A percentile compares a stretch with the other conserved stretches of the same genome.
Conservation (phyloP, 2,113 vertebrate species). For the Colinus virginianus region DNA sequence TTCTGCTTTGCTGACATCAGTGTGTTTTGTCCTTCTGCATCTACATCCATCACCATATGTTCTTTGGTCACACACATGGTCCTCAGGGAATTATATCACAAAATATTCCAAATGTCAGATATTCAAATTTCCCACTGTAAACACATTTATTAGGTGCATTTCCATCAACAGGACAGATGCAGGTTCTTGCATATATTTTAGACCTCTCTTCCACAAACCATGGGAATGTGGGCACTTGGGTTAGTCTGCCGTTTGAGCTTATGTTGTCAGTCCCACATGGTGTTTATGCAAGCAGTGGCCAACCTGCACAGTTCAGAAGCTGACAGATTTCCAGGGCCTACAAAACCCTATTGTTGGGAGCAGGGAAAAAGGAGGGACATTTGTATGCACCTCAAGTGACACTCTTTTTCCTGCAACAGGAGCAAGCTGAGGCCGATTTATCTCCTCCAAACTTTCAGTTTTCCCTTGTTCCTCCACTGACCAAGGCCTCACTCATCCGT, state of each 20-base stretch:
- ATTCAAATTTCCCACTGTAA: not conserved
- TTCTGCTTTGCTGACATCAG: conserved; percentile 24
- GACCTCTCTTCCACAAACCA: not conserved
- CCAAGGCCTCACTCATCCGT: not conserved
- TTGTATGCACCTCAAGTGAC: not conserved
- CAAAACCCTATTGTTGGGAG: not conserved
- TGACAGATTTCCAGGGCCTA: not conserved
- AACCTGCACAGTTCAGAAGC: not conserved
- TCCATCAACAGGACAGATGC: not conserved
- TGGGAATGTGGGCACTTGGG: not conserved
- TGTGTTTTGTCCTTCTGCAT: conserved; percentile 36
- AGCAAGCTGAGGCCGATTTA: not conserved
- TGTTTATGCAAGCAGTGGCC: not conserved
- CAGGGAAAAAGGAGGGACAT: not conserved
- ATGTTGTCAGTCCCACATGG: not conserved
- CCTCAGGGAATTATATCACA: not conserved
- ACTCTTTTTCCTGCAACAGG: not conserved
- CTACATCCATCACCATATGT: conserved; percentile 14
- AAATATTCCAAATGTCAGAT: not conserved
- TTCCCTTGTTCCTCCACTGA: not conserved
- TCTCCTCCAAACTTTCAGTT: rapidly evolving
- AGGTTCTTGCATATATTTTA: not conserved
- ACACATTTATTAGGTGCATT: not conserved
- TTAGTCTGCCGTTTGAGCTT: not conserved
- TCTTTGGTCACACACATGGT: not conserved